These are phyloP conservation scores for Ictalurus punctatus DNA, from an alignment of 2,113 vertebrate genomes.

Conservation along the genomic window DNA sequence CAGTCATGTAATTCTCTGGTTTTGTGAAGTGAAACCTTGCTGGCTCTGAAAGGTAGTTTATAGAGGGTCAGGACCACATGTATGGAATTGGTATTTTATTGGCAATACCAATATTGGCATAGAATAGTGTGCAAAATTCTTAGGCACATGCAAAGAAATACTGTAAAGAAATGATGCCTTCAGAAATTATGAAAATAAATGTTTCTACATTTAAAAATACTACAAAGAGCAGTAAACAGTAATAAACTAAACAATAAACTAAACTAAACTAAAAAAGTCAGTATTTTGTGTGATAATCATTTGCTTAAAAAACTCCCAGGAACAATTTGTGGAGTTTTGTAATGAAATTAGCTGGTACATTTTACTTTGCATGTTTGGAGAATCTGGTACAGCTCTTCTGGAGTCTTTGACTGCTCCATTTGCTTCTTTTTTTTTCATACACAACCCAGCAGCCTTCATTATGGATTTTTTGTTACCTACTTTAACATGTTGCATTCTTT, in stretches of 20 bases:
- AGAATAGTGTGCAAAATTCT: neutral
- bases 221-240: neutral
- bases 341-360: neutral
- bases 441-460: neutral
- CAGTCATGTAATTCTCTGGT: conserved; percentile 71
- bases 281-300: neutral
- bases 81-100: neutral
- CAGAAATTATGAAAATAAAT: neutral
- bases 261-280: neutral
- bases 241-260: neutral
- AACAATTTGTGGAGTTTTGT: neutral
- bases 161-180: neutral
- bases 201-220: neutral
- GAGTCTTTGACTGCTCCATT: neutral
- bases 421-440: neutral
- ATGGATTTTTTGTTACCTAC: neutral
- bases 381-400: neutral
- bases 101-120: neutral
- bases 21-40: conserved; percentile 68
- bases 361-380: neutral
- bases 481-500: neutral
- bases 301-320: neutral
- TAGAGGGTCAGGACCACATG: neutral
- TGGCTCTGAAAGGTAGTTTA: conserved; percentile 63
- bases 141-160: neutral